Conservation (phyloP, 2,888 invertebrate genomes). For the Synanthedon myopaeformis region DNA sequence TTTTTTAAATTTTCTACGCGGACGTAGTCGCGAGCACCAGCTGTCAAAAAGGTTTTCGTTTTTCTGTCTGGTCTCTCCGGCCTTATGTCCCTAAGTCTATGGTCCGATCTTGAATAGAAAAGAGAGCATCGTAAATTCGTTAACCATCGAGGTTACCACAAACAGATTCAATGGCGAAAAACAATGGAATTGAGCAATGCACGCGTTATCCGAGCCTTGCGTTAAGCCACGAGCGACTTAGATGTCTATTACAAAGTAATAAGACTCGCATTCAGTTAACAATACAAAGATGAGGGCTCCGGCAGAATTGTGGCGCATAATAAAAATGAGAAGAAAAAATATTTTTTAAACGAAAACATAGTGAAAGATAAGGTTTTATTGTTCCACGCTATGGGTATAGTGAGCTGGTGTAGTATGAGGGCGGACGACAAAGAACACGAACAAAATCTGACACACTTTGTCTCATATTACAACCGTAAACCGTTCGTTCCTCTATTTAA, state of each 20-base stretch:
- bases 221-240: neutral
- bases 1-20: too few relatives aligned
- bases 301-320: constrained; percentile 29
- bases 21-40: too few relatives aligned
- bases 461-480: neutral
- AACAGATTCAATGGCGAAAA: constrained; percentile 22
- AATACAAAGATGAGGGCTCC: constrained; percentile 26
- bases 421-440: constrained; percentile 27
- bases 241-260: constrained; percentile 1
- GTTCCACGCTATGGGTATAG: constrained; percentile 24
- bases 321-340: constrained; percentile 40
- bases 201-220: neutral
- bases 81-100: too few relatives aligned
- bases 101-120: too few relatives aligned
- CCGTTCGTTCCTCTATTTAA: too few relatives aligned
- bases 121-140: neutral
- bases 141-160: constrained; percentile 1
- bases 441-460: neutral
- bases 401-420: constrained; percentile 17
- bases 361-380: constrained; percentile 54
- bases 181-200: constrained; percentile 12
- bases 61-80: too few relatives aligned
- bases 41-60: too few relatives aligned
- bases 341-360: constrained; percentile 51
- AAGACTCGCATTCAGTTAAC: constrained; percentile 14